phyloP scores from a whole-genome alignment of 2,113 vertebrate species.

The Amphilophus citrinellus region DNA sequence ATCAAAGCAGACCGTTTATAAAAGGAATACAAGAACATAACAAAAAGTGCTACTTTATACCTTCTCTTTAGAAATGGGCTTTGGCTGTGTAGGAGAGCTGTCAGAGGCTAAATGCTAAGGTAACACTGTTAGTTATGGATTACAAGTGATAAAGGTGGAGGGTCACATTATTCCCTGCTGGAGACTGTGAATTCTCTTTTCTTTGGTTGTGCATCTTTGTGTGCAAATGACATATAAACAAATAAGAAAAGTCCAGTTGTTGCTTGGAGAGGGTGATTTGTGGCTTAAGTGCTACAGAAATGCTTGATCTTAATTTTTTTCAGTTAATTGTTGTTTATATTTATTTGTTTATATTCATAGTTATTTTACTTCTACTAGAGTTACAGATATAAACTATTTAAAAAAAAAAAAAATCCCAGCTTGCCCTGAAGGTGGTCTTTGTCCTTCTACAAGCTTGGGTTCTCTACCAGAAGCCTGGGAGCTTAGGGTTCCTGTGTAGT shows the following conservation, averaged over 20 bases:
- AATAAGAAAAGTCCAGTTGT: slow-evolving; percentile 26
- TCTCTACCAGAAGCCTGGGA: too few relatives aligned
- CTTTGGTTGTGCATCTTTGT: neutral
- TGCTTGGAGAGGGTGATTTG: neutral
- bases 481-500: too few relatives aligned
- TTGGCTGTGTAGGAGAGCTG: slow-evolving; percentile 28
- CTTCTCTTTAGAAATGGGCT: slow-evolving; percentile 14
- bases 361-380: slow-evolving; percentile 7
- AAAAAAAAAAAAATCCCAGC: too few relatives aligned
- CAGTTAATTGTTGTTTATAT: slow-evolving; percentile 32
- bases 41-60: neutral
- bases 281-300: slow-evolving; percentile 9
- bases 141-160: slow-evolving; percentile 35
- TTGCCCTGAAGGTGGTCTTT: too few relatives aligned
- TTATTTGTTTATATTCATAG: slow-evolving; percentile 29
- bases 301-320: slow-evolving; percentile 27
- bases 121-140: slow-evolving; percentile 43
- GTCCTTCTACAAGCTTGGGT: too few relatives aligned
- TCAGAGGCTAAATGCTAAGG: slow-evolving; percentile 44
- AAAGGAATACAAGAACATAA: neutral
- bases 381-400: too few relatives aligned
- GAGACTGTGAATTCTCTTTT: slow-evolving; percentile 13
- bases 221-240: slow-evolving; percentile 22
- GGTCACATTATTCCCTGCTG: slow-evolving; percentile 40
- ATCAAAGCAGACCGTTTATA: neutral